Conservation (phyloP, 1,140 invertebrate genomes). For the Sycophila sp. region DNA sequence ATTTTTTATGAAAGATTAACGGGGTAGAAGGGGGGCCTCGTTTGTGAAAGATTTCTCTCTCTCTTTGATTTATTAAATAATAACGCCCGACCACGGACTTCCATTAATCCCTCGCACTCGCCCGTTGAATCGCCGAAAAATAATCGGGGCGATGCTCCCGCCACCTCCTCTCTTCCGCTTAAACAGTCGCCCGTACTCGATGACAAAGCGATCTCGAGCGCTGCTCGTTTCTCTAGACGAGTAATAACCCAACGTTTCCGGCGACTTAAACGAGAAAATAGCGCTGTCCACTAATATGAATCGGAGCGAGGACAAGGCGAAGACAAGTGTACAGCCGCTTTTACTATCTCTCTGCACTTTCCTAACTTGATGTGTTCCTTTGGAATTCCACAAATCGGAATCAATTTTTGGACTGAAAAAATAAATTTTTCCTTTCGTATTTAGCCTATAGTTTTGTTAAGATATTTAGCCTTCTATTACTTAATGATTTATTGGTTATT, state of each 20-base stretch:
- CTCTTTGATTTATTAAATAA: constrained; percentile 31
- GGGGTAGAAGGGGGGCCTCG: constrained; percentile 1
- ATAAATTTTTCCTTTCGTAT: too few relatives aligned
- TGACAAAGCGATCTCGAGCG: constrained; percentile 30
- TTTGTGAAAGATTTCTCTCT: constrained; percentile 17
- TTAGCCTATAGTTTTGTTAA: too few relatives aligned
- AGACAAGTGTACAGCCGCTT: not conserved
- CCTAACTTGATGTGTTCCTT: too few relatives aligned
- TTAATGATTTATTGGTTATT: too few relatives aligned
- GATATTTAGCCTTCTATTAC: too few relatives aligned
- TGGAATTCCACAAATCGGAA: too few relatives aligned
- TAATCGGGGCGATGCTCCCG: not conserved
- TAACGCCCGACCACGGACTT: not conserved
- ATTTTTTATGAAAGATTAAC: constrained; percentile 11
- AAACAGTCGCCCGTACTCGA: constrained; percentile 13
- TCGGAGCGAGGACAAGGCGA: constrained; percentile 15
- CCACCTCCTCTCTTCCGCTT: not conserved
- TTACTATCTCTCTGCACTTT: not conserved
- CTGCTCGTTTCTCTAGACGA: constrained; percentile 3
- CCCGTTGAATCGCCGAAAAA: constrained; percentile 12
- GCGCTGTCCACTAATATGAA: constrained; percentile 40
- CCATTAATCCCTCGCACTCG: not conserved
- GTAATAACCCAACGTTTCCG: constrained; percentile 34
- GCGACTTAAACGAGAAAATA: constrained; percentile 38
- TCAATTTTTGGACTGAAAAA: too few relatives aligned